phyloP scores from a whole-genome alignment of 2,113 vertebrate genomes.

The Mugil cephalus region DNA sequence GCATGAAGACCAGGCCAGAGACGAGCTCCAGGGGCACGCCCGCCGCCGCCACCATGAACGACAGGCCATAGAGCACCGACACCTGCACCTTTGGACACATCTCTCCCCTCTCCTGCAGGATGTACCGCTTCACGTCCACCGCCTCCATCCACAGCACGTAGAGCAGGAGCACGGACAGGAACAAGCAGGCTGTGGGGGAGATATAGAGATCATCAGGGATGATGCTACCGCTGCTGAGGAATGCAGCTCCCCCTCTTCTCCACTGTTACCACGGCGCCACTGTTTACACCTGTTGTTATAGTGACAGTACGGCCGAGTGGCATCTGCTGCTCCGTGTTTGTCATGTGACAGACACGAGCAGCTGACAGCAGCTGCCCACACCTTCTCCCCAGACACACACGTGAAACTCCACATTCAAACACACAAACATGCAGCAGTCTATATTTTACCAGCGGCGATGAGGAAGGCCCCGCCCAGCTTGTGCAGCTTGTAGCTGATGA shows the following conservation, averaged over 20 bases:
- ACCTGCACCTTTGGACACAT: constrained; percentile 75
- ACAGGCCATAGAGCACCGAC: constrained; percentile 87
- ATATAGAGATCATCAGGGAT: constrained; percentile 7
- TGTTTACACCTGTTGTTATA: constrained; percentile 67
- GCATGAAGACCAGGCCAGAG: constrained; percentile 88
- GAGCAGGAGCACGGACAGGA: constrained; percentile 85
- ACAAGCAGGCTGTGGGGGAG: constrained; percentile 82
- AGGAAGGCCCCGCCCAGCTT: constrained; percentile 87
- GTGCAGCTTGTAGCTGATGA: constrained; percentile 84
- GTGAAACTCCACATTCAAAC: constrained; percentile 25
- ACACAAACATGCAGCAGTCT: constrained; percentile 1
- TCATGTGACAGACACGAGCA: constrained; percentile 64
- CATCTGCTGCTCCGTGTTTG: constrained; percentile 50
- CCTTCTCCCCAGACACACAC: constrained; percentile 8
- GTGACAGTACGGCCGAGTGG: constrained; percentile 30
- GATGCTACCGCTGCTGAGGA: constrained; percentile 18
- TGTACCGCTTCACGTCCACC: constrained; percentile 87
- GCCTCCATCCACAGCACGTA: constrained; percentile 92
- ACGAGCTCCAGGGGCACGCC: constrained; percentile 86
- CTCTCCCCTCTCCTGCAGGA: constrained; percentile 87
- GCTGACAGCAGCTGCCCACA: constrained; percentile 58
- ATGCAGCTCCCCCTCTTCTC: constrained; percentile 36
- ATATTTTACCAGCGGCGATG: constrained; percentile 84
- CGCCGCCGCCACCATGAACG: constrained; percentile 86
- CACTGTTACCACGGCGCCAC: constrained; percentile 31